Base-by-base conservation (phyloP, 2,113 vertebrate genomes). In the Carassius gibelio region DNA sequence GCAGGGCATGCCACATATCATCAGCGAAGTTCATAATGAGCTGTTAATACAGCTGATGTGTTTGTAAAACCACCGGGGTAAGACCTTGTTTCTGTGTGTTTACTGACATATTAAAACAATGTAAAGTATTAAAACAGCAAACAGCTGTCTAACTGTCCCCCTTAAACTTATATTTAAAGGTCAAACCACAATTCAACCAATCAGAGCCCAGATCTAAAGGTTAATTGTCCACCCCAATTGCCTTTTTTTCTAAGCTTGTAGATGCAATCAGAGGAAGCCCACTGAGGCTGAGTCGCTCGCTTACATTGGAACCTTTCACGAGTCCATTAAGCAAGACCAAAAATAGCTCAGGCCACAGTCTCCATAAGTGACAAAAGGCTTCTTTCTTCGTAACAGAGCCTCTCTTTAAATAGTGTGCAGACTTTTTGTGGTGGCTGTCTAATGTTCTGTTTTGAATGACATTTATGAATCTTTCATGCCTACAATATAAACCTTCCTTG, bases 391-490 rank as follows among this genome's bases (percentile, higher is more conserved):
- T 82, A 50, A 26, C 75, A n/a, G 6, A 62, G 69, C 71, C 62
- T 57, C 9, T 55, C 34, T 85, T 21, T 42, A 75, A 87, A 87
- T 62, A 36, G 68, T 48, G 48, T 83, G 68, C 55, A 61, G 38
- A 71, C 45, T n/a, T 81, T 76, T 77, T 42, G 48, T 78, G 21
- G 11, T 30, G 48, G 14, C 64, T 48, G 52, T 36, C 74, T 52
- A 74, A 75, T 84, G 82, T 82, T 86, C 52, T 82, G 62, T 86
- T 71, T 86, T 87, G 64, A 17, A 75, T 87, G 87, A 74, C 87
- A 87, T 85, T 84, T 90, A 88, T 90, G 62, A 89, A 90, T 88
- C 71, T 87, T 90, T 90, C 75, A 90, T 84, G 82, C 36, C 74
- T 45, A 26, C 52, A 82, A 75, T 57, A 85, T 87, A 87, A 87